Percentiles rank a stretch among this genome's conserved stretches.
Evolutionary conservation across 2,888 invertebrate species (phyloP).

Genomic region (Acrobasis repandana): DNA sequence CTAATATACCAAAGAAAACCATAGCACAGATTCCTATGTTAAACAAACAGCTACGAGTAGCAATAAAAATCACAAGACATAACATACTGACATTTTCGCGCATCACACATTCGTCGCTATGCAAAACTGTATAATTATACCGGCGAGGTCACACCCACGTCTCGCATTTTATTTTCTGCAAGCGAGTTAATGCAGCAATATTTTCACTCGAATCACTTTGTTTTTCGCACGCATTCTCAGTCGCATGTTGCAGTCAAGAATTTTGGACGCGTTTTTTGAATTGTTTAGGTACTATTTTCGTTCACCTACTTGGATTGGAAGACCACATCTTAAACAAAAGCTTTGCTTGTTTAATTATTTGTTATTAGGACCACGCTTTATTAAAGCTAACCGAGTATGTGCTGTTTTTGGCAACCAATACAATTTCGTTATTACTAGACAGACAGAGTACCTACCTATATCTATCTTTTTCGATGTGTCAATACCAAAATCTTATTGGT

Average conservation of each 20-base stretch:
- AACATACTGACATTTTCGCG: neutral
- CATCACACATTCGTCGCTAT: constrained; percentile 33
- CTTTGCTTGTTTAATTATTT: neutral
- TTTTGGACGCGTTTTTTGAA: constrained; percentile 4
- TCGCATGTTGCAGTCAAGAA: neutral
- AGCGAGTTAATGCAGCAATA: constrained; percentile 40
- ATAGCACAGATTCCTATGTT: too few relatives aligned
- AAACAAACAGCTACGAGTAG: too few relatives aligned
- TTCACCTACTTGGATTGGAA: constrained; percentile 9
- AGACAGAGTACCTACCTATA: too few relatives aligned
- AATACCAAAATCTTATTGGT: too few relatives aligned
- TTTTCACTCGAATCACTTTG: constrained; percentile 42
- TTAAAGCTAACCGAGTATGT: too few relatives aligned
- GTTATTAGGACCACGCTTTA: neutral
- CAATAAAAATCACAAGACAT: constrained; percentile 13
- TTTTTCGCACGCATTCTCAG: constrained; percentile 25
- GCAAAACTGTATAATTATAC: constrained; percentile 70
- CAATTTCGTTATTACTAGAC: too few relatives aligned
- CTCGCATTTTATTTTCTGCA: constrained; percentile 59
- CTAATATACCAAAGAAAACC: too few relatives aligned
- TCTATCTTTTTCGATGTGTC: too few relatives aligned
- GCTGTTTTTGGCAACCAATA: too few relatives aligned
- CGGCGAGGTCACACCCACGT: constrained; percentile 70
- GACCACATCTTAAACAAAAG: neutral
- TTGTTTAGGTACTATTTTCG: constrained; percentile 6